These are phyloP conservation scores for Falco punctatus DNA, from an alignment of 2,113 vertebrate genomes.

Conservation along the genomic window DNA sequence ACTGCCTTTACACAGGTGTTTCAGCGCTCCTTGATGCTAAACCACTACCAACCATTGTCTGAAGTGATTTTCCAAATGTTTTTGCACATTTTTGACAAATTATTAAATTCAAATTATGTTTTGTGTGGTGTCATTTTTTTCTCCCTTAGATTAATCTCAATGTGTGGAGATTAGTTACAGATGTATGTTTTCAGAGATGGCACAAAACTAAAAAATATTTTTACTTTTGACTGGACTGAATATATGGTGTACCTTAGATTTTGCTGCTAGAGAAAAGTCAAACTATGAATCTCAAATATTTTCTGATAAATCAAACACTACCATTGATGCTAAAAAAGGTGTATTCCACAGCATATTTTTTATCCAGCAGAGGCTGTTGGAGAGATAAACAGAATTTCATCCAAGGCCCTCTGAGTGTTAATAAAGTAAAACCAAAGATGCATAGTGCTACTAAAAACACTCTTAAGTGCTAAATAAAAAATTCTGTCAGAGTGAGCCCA, in stretches of 20 bases:
- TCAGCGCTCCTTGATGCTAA: not conserved
- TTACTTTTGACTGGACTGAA: not conserved
- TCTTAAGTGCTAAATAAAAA: slow-evolving; percentile 72
- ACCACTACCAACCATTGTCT: not conserved
- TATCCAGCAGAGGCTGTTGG: not conserved
- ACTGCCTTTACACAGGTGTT: not conserved
- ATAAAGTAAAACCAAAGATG: slow-evolving; percentile 58
- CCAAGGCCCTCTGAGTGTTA: slow-evolving; percentile 43
- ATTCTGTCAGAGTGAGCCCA: slow-evolving; percentile 55
- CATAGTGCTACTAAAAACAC: slow-evolving; percentile 60
- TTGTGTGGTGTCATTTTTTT: not conserved
- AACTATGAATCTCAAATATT: slow-evolving; percentile 5
- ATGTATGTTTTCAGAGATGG: not conserved
- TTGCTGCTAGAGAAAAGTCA: not conserved
- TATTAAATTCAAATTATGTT: not conserved
- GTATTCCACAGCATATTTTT: not conserved
- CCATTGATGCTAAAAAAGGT: slow-evolving; percentile 5
- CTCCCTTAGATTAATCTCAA: not conserved
- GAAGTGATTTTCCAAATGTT: not conserved
- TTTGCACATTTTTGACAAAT: not conserved
- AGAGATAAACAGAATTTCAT: slow-evolving; percentile 51
- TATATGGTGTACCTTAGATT: not conserved
- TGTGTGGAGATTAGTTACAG: not conserved
- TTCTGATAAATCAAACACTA: slow-evolving; percentile 7
- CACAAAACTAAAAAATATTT: not conserved